Base-by-base conservation (phyloP, 2,888 invertebrate genomes). In the Auanema freiburgensis region DNA sequence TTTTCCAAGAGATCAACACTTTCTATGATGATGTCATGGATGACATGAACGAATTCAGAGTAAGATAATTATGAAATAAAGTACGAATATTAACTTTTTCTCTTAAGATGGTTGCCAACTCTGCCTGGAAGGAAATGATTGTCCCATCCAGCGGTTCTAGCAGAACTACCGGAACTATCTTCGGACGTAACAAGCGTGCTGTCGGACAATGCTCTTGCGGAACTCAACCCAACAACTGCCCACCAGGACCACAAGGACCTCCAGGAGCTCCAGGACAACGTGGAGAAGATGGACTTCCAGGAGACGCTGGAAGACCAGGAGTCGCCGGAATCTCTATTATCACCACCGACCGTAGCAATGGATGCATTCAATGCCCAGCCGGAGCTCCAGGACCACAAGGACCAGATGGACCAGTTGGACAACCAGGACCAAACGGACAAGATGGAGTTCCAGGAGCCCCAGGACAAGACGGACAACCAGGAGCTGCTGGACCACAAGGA, bases 1-100 rank as follows among this genome's bases (percentile, higher is more conserved):
- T 77, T 52, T 68, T 77, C 69, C 72, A 77, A 59, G 77, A 77
- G 66, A 77, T 77, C 71, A 77, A 77, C 67, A 69, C 69, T 56
- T 69, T 77, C 66, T 75, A 77, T 63, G 72, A 74, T 52, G 74
- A 75, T 44, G 74, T 74, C 49, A 70, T 77, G 71, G 72, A 67
- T 58, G 77, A 77, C 54, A 73, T 77, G 74, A 62, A 63, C 42
- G 77, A 77, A 64, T 77, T 77, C 73, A 73, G 70, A 66, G 76
- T 76, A 24, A 67, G 72, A 65, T 53, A 57, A 8, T 46, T n/a
- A 46, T 16, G 5, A 8, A 5, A 10, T 16, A 5, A 46, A 46
- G n/a, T n/a, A n/a, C n/a, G n/a, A 46, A 23, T 16, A 23, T 25
- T 14, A n/a, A 41, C 18, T 8, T 25, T 43, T 52, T 25, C 14